These are phyloP conservation scores for Polypterus senegalus DNA, from an alignment of 2,113 vertebrate species.

Conservation along the genomic window DNA sequence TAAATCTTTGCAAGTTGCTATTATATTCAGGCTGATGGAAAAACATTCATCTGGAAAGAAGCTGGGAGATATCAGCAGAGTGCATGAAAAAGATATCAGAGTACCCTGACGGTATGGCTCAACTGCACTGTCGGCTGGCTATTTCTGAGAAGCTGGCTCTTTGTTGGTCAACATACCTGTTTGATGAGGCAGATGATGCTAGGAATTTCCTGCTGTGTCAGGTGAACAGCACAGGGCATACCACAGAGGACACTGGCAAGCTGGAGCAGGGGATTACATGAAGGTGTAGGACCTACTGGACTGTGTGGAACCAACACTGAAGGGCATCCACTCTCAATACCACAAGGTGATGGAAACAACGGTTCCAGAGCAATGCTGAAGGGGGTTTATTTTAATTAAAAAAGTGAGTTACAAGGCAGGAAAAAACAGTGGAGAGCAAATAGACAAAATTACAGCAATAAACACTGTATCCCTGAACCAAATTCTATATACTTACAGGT, in stretches of 20 bases:
- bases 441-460: too few species aligned
- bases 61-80: too few species aligned
- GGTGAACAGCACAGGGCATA: conserved; percentile 19
- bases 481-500: too few species aligned
- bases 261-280: not conserved
- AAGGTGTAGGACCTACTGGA: not conserved
- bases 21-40: too few species aligned
- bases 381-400: not conserved
- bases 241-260: conserved; percentile 25
- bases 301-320: not conserved
- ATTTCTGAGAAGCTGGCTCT: too few species aligned
- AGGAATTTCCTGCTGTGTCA: conserved; percentile 12
- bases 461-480: too few species aligned
- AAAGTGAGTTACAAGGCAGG: too few species aligned
- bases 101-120: too few species aligned
- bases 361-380: conserved; percentile 18
- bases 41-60: too few species aligned
- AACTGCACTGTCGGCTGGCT: too few species aligned
- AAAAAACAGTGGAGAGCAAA: too few species aligned
- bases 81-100: not conserved
- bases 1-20: too few species aligned
- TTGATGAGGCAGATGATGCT: conserved; percentile 22
- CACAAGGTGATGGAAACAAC: conserved; percentile 4
- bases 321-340: not conserved
- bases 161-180: conserved; percentile 8